Percentiles rank a stretch among this genome's conserved stretches.
phyloP scores from a whole-genome alignment of 2,113 vertebrate species.

The Heteronetta atricapilla region DNA sequence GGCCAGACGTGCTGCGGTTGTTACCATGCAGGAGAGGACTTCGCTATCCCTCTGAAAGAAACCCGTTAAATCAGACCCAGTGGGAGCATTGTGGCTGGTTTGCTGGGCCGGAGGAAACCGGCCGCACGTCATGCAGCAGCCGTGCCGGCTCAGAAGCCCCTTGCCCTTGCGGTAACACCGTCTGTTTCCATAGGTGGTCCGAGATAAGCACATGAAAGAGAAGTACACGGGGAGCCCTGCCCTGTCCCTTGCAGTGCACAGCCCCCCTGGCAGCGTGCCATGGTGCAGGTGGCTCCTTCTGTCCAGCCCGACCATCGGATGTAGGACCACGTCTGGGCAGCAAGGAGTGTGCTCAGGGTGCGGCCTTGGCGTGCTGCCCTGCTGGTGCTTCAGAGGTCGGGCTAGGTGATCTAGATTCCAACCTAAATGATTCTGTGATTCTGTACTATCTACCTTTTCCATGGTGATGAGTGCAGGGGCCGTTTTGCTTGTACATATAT shows the following conservation, averaged over 20 bases:
- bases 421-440: too few species aligned
- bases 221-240: not conserved
- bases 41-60: accelerated
- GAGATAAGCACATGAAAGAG: not conserved
- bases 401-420: too few species aligned
- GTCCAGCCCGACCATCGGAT: not conserved
- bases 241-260: too few species aligned
- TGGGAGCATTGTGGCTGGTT: not conserved
- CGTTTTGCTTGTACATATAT: not conserved
- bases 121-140: not conserved
- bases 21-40: not conserved
- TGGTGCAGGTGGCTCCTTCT: not conserved
- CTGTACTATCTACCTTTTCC: not conserved
- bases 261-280: too few species aligned
- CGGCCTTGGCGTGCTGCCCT: not conserved
- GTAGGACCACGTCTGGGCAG: not conserved
- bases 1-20: not conserved
- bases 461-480: not conserved
- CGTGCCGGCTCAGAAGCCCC: not conserved
- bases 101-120: not conserved
- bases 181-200: not conserved
- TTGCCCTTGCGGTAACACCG: not conserved
- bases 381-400: not conserved
- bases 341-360: not conserved
- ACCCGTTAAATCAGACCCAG: not conserved